Percentiles rank a stretch among this genome's conserved stretches.
Evolutionary conservation across 2,888 invertebrate genomes (phyloP).

Genomic region (Drosophila quinaria): DNA sequence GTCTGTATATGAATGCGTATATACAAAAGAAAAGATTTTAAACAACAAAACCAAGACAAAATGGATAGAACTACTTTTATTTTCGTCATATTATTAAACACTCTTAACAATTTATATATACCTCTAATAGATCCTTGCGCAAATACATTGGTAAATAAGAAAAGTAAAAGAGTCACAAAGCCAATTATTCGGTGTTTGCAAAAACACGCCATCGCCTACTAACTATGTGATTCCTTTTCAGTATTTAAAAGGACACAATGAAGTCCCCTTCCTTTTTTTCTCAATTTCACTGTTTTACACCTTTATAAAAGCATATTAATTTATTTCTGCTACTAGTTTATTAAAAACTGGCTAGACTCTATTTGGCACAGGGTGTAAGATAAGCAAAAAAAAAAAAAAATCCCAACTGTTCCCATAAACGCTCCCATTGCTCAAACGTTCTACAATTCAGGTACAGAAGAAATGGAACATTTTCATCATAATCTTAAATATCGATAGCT

Average conservation of each 20-base stretch:
- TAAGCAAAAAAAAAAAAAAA: slow-evolving; percentile 18
- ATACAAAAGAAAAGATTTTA: slow-evolving; percentile 22
- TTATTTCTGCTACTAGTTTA: slow-evolving; percentile 54
- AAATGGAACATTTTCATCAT: neutral
- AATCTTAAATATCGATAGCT: neutral
- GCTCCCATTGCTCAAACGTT: slow-evolving; percentile 16
- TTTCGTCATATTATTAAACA: neutral
- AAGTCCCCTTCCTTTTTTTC: slow-evolving; percentile 44
- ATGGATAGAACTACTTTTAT: neutral
- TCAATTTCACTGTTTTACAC: slow-evolving; percentile 41
- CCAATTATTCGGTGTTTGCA: slow-evolving; percentile 50
- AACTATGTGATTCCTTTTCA: slow-evolving; percentile 42
- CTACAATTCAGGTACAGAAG: slow-evolving; percentile 12
- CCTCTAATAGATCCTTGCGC: slow-evolving; percentile 60
- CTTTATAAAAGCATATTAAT: slow-evolving; percentile 60
- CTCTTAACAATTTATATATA: slow-evolving; percentile 25
- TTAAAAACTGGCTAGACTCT: slow-evolving; percentile 60
- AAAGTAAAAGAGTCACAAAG: slow-evolving; percentile 59
- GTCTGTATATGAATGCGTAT: slow-evolving; percentile 21
- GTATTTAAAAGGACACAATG: slow-evolving; percentile 51
- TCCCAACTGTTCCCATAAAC: slow-evolving; percentile 4
- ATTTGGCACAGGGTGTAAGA: slow-evolving; percentile 55
- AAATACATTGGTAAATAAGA: slow-evolving; percentile 55
- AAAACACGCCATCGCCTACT: slow-evolving; percentile 61
- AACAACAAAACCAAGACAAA: neutral